Percentiles rank a stretch among this genome's conserved stretches.
Conservation (phyloP, 64 coral and sea anemone species). For the Stichodactyla helianthus region DNA sequence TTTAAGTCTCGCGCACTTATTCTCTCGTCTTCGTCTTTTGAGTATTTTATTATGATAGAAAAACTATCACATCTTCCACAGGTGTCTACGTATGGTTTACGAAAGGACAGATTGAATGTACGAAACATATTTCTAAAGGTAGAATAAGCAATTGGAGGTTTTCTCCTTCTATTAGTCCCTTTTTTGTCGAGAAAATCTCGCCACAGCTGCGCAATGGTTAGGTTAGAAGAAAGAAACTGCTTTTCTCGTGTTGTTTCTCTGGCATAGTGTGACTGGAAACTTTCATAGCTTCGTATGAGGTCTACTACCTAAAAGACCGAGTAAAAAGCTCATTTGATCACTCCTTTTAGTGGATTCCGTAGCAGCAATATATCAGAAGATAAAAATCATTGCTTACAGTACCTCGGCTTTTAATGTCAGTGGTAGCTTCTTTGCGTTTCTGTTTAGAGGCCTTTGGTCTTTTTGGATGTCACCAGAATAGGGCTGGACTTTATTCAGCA, state of each 20-base stretch:
- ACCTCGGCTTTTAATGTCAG: conserved; percentile 59
- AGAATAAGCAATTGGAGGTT: conserved; percentile 21
- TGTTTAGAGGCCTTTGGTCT: conserved; percentile 29
- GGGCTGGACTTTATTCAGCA: conserved; percentile 59
- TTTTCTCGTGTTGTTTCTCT: conserved; percentile 25
- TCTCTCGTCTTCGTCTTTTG: conserved; percentile 23
- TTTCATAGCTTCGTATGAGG: conserved; percentile 39
- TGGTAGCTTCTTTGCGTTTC: conserved; percentile 54
- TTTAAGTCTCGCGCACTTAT: conserved; percentile 27
- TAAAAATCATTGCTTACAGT: neutral
- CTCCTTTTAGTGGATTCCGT: neutral
- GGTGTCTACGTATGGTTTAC: conserved; percentile 34
- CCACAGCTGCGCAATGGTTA: conserved; percentile 6
- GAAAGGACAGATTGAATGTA: conserved; percentile 44
- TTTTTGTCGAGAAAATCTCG: conserved; percentile 28
- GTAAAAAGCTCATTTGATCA: neutral
- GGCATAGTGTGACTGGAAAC: conserved; percentile 27
- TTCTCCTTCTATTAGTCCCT: neutral
- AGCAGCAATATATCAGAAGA: neutral
- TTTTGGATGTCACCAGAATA: conserved; percentile 52
- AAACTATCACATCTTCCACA: too few relatives aligned
- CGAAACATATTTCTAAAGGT: conserved; percentile 46
- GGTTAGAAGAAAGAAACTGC: conserved; percentile 22
- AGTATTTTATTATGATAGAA: conserved; percentile 23
- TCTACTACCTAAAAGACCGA: conserved; percentile 8